Conservation (phyloP, 2,797 vertebrate species). For the Danio aesculapii region DNA sequence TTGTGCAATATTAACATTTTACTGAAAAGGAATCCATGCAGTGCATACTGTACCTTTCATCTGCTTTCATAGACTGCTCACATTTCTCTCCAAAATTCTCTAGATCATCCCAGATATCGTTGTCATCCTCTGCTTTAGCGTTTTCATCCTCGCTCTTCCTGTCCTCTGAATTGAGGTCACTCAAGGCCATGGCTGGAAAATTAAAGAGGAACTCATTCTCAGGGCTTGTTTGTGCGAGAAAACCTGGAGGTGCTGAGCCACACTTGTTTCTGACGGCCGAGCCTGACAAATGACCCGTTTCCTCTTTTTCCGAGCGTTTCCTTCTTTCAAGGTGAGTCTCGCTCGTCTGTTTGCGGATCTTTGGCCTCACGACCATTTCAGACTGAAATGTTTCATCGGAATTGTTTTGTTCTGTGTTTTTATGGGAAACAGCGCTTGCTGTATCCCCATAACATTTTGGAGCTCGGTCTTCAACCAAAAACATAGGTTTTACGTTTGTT, state of each 20-base stretch:
- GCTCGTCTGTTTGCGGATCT: conserved; percentile 76
- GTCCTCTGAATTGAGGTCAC: conserved; percentile 53
- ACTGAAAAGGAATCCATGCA: neutral
- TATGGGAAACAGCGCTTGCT: conserved; percentile 46
- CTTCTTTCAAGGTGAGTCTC: conserved; percentile 65
- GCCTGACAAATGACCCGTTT: neutral
- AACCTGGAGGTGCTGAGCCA: conserved; percentile 52
- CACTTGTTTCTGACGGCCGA: conserved; percentile 56
- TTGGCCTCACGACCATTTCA: conserved; percentile 85
- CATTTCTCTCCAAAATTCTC: conserved; percentile 66
- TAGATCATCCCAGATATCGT: conserved; percentile 73
- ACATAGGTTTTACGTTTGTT: conserved; percentile 56
- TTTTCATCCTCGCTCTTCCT: conserved; percentile 49
- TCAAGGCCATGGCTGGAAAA: conserved; percentile 32
- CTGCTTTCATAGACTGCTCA: conserved; percentile 64
- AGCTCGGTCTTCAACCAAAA: conserved; percentile 52
- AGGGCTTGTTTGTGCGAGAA: conserved; percentile 44
- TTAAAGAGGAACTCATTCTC: conserved; percentile 53
- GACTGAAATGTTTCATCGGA: conserved; percentile 63
- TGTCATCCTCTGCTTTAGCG: conserved; percentile 50
- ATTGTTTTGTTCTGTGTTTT: conserved; percentile 44
- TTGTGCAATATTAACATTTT: too few relatives aligned
- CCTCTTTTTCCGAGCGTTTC: conserved; percentile 52
- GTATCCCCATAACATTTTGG: conserved; percentile 34
- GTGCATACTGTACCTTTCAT: conserved; percentile 77